Conservation (phyloP, 2,797 vertebrate genomes). For the Brachyalestes nurse region DNA sequence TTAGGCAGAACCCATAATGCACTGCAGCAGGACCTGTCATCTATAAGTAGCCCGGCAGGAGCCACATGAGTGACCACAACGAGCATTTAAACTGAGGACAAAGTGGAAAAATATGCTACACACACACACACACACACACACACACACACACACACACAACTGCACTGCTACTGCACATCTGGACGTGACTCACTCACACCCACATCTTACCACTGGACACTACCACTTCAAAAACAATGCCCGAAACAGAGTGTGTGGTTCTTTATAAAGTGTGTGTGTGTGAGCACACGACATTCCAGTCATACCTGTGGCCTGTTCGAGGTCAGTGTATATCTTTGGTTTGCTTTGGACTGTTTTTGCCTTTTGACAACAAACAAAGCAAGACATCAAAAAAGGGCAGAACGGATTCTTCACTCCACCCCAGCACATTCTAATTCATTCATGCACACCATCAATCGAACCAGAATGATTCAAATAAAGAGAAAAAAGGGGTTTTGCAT, state of each 20-base stretch:
- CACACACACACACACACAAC: background rate
- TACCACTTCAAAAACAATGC: background rate
- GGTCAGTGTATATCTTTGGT: conserved; percentile 18
- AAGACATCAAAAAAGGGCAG: background rate
- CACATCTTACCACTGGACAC: conserved; percentile 1
- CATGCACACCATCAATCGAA: background rate
- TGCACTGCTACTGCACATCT: background rate
- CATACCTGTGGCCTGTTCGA: conserved; percentile 3
- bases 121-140: too few relatives aligned
- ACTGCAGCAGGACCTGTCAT: conserved; percentile 23
- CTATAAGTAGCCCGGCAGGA: conserved; percentile 29
- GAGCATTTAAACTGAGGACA: conserved; percentile 13
- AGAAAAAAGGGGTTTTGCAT: too few relatives aligned
- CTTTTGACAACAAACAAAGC: conserved; percentile 13
- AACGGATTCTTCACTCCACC: background rate
- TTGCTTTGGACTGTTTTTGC: background rate
- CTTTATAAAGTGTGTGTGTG: background rate
- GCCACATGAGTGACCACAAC: conserved; percentile 16
- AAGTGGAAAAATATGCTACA: background rate
- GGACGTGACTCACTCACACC: background rate
- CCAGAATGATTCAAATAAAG: background rate
- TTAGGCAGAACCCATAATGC: conserved; percentile 18
- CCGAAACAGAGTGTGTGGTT: background rate
- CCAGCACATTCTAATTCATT: background rate
- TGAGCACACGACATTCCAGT: conserved; percentile 25